Percentiles rank a stretch among this genome's conserved stretches.
phyloP scores from a whole-genome alignment of 37 sponge, comb jelly and placozoan species.

The Cladorhizidae sp. region DNA sequence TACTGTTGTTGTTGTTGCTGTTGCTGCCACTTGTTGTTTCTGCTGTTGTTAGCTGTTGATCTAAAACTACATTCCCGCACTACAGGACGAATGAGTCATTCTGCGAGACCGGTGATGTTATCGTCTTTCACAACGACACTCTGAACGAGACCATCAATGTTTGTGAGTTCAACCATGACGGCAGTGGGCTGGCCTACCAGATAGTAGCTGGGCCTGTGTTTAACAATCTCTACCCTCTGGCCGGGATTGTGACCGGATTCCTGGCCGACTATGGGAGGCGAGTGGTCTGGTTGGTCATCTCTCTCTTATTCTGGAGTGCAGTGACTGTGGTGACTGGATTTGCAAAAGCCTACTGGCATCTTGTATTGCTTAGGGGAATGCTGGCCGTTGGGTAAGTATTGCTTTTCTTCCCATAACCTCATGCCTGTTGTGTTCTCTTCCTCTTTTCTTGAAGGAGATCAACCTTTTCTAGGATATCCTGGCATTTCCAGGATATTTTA shows the following conservation, averaged over 20 bases:
- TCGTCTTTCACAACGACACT: background rate
- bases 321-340: slow-evolving; percentile 74
- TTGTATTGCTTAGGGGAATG: slow-evolving; percentile 66
- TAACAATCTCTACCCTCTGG: slow-evolving; percentile 78
- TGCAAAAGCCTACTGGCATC: slow-evolving; percentile 66
- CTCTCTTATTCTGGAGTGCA: slow-evolving; percentile 70
- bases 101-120: no score
- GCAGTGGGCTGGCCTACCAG: slow-evolving; percentile 73
- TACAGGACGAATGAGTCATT: no score
- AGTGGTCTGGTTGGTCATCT: slow-evolving; percentile 53
- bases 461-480: no score
- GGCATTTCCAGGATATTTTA: no score
- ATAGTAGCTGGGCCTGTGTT: slow-evolving; percentile 87
- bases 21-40: no score
- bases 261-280: slow-evolving; percentile 73
- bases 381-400: slow-evolving; percentile 77
- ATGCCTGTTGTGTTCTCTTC: no score
- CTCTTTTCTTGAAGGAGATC: no score
- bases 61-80: no score
- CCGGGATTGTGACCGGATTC: slow-evolving; percentile 71
- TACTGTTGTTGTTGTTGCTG: no score
- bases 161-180: slow-evolving; percentile 59
- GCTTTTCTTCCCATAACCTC: no score
- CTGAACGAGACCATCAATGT: background rate
- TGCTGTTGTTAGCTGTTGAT: no score